Evolutionary conservation across 2,113 vertebrate genomes (phyloP), one percentile per base, ranked within the genome.

Genomic region (Tupaia chinensis): DNA sequence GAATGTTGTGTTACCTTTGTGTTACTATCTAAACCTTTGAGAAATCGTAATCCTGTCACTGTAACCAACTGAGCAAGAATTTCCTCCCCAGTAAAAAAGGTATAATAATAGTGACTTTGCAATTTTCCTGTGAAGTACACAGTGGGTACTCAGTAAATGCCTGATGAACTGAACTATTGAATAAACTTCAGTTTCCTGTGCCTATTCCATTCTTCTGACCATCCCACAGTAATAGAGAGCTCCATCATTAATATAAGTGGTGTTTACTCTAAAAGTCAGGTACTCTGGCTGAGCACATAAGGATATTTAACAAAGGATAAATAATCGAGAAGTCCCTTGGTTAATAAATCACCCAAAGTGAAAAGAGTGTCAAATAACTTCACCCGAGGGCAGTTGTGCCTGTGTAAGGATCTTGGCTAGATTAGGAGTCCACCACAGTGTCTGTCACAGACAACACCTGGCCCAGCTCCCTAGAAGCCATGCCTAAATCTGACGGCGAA

Each of bases 281-380:
- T 12, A 60, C 53, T 23, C 29, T 86, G 74, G 9, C 54, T 66
- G 32, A 54, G 19, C n/a, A 54, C 15, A 65, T 81, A 61, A 56
- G 74, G 23, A 63, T 44, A 78, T 83, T 80, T 87, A 60, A 82
- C 86, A 82, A 84, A 13, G 60, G 17, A 54, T 76, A 89, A 83
- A 10, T 22, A 78, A 78, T 89, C 29, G 77, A 88, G 58, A 78
- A 83, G 29, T 15, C 23, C 95, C 44, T 29, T 83, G 25, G 56
- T 61, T 87, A 91, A 89, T 77, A 65, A 93, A 66, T 65, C 22
- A 70, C 66, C 60, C n/a, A 65, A 87, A 83, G 12, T 88, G 69
- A 53, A 79, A 79, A 76, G 7, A 11, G 4, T 61, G 10, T 34
- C 65, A 69, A 15, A 9, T 61, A 69, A 32, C 54, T 90, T 86